phyloP scores from a whole-genome alignment of 2,888 invertebrate species.

The Pollenia amentaria region DNA sequence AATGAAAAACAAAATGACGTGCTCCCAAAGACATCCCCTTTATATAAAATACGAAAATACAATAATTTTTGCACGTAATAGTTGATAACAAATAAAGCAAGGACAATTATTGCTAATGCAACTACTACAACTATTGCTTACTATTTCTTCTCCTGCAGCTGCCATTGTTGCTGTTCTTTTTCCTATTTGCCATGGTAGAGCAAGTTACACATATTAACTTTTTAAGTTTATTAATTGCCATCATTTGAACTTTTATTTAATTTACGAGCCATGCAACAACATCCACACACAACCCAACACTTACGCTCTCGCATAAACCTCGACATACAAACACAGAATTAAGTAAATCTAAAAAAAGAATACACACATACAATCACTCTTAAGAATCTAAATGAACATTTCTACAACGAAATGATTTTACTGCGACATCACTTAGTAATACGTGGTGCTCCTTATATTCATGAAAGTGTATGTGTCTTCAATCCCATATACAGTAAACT shows the following conservation, averaged over 20 bases:
- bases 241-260: constrained; percentile 84
- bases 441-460: constrained; percentile 22
- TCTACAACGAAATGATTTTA: constrained; percentile 30
- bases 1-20: no score
- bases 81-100: constrained; percentile 48
- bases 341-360: constrained; percentile 33
- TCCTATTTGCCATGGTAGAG: constrained; percentile 20
- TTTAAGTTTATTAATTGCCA: constrained; percentile 83
- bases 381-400: constrained; percentile 5
- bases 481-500: background rate
- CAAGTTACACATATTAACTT: constrained; percentile 78
- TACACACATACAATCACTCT: background rate
- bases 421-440: constrained; percentile 40
- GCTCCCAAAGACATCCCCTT: no score
- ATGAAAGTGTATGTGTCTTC: background rate
- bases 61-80: constrained; percentile 50
- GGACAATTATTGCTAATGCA: constrained; percentile 48
- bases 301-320: background rate
- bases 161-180: constrained; percentile 26
- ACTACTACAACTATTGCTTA: constrained; percentile 37
- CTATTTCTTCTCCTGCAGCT: constrained; percentile 10
- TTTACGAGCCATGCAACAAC: constrained; percentile 79
- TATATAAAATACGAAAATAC: background rate
- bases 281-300: background rate
- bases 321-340: background rate